Evolutionary conservation across 2,888 invertebrate genomes (phyloP), one percentile per base, ranked within the genome.

Genomic region (Thereva nobilitata): DNA sequence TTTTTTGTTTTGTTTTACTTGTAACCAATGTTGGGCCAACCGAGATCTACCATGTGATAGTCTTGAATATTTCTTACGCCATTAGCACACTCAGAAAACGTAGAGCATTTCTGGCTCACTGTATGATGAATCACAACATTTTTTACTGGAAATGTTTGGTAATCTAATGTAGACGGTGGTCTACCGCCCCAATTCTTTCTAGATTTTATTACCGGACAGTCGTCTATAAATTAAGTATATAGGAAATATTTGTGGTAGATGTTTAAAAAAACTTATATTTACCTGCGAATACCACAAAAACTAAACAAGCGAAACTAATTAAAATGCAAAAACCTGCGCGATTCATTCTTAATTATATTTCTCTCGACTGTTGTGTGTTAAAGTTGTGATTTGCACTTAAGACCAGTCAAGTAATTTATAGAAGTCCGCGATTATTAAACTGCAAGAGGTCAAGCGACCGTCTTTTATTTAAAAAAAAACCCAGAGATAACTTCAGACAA

Each of bases 71-170:
- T 83, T 68, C 81, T 78, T 1, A 85, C 79, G 0, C 78, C 74
- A 1, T 78, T 73, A 0, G 80, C 78, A 72, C 87, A 87, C n/a
- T 72, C 68, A 1, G 75, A 70, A 41, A 82, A 80, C 0, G 78
- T 81, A 1, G 70, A 68, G 71, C 87, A 88, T 41, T 77, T 75
- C 0, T 76, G 69, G 0, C 84, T 83, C 1, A 79, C 85, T 0
- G 87, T 86, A 71, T 87, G 86, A 74, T 86, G 84, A 59, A 87
- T 83, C 66, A 86, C 76, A 44, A 85, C 86, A 70, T 83, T 82
- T 49, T 80, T 77, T 1, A 87, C 77, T 0, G 87, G 87, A n/a
- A 85, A 75, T 1, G 83, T 80, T 38, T 86, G 80, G 73, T 88
- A 89, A 64, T 85, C 81, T 4, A 87, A 78, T 5, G 79, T 78